phyloP scores from a whole-genome alignment of 2,888 invertebrate species.

The Netelia virgata region DNA sequence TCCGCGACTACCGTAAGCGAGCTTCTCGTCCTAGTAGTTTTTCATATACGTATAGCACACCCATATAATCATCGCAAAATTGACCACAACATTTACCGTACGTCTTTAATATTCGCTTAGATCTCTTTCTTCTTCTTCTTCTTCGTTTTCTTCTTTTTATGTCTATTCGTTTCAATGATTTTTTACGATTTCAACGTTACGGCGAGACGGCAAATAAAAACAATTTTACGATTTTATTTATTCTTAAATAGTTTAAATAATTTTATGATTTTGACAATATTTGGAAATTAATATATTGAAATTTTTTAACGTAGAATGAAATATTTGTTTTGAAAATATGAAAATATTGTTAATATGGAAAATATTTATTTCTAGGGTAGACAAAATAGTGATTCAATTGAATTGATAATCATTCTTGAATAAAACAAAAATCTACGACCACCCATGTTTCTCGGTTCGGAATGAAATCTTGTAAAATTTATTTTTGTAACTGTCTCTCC shows the following conservation, averaged over 20 bases:
- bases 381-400: too few relatives aligned
- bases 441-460: too few relatives aligned
- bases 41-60: not conserved
- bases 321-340: too few relatives aligned
- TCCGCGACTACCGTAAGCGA: slow-evolving; percentile 29
- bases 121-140: slow-evolving; percentile 5
- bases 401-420: too few relatives aligned
- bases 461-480: too few relatives aligned
- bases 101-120: slow-evolving; percentile 28
- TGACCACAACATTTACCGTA: slow-evolving; percentile 25
- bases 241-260: not conserved
- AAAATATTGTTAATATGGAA: too few relatives aligned
- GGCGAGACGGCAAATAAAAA: not conserved
- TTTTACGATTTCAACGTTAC: slow-evolving; percentile 22
- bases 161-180: slow-evolving; percentile 45
- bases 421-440: too few relatives aligned
- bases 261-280: not conserved
- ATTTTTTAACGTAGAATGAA: too few relatives aligned
- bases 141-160: not conserved
- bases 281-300: too few relatives aligned
- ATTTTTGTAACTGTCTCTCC: too few relatives aligned
- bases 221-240: too few relatives aligned
- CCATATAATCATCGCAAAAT: slow-evolving; percentile 4
- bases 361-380: too few relatives aligned
- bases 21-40: not conserved